phyloP scores from a whole-genome alignment of 2,113 vertebrate genomes.

The Leucopsar rothschildi region DNA sequence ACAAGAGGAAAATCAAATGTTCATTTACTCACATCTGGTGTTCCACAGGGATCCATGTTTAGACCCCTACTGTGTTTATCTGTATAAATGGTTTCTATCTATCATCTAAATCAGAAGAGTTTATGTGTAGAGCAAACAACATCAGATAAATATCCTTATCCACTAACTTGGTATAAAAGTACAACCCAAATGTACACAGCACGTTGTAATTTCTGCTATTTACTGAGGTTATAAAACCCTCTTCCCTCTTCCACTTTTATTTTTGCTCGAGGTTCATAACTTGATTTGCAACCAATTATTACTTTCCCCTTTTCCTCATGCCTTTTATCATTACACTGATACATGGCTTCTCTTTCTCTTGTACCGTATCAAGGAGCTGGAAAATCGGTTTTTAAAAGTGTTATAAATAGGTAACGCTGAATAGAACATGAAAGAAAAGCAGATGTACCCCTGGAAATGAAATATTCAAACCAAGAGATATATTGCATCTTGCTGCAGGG shows the following conservation, averaged over 20 bases:
- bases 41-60: constrained; percentile 72
- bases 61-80: constrained; percentile 76
- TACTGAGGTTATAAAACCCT: not conserved
- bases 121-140: constrained; percentile 58
- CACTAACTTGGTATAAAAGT: constrained; percentile 3
- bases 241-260: constrained; percentile 2
- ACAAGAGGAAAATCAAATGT: constrained; percentile 75
- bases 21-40: constrained; percentile 75
- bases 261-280: constrained; percentile 23
- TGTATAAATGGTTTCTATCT: constrained; percentile 80
- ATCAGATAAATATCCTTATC: constrained; percentile 42
- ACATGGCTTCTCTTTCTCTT: not conserved
- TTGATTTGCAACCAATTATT: constrained; percentile 61
- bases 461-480: constrained; percentile 47
- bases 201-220: constrained; percentile 10
- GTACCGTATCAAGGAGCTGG: not conserved
- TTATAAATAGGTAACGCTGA: constrained; percentile 52
- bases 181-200: not conserved
- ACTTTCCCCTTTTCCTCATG: not conserved
- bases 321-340: constrained; percentile 25
- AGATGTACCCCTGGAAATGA: constrained; percentile 34
- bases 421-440: constrained; percentile 60
- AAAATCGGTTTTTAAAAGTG: constrained; percentile 41
- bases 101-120: constrained; percentile 77
- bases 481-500: constrained; percentile 50